These are phyloP conservation scores for Villa cingulata DNA, from an alignment of 2,888 invertebrate genomes.

Conservation along the genomic window DNA sequence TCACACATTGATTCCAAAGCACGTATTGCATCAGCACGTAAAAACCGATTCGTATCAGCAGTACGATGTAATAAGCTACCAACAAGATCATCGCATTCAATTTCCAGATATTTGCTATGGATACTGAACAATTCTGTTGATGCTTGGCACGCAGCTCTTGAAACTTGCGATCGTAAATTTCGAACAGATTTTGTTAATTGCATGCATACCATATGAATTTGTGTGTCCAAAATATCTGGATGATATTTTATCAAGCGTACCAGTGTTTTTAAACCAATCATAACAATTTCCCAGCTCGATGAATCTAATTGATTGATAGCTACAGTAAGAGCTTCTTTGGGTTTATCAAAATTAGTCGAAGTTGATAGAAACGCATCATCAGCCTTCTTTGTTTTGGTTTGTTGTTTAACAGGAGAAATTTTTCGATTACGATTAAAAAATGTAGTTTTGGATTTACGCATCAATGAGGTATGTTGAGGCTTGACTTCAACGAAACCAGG, in stretches of 20 bases:
- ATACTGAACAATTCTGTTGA: conserved; percentile 64
- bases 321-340: conserved; percentile 49
- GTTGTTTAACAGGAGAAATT: conserved; percentile 30
- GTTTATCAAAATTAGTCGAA: conserved; percentile 45
- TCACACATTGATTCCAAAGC: conserved; percentile 74
- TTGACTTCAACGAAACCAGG: conserved; percentile 9
- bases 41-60: conserved; percentile 87
- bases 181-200: conserved; percentile 63
- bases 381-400: conserved; percentile 25
- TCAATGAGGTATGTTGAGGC: conserved; percentile 23
- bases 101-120: conserved; percentile 43
- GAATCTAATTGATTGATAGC: conserved; percentile 53
- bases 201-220: conserved; percentile 57
- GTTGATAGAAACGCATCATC: conserved; percentile 27
- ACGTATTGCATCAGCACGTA: conserved; percentile 68
- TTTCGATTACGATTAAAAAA: conserved; percentile 28
- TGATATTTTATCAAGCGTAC: conserved; percentile 55
- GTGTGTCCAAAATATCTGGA: conserved; percentile 45
- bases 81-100: conserved; percentile 78
- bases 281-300: conserved; percentile 66
- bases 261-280: conserved; percentile 55
- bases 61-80: conserved; percentile 71
- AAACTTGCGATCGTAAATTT: conserved; percentile 85
- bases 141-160: conserved; percentile 73
- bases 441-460: conserved; percentile 30